Conservation (phyloP, 2,888 invertebrate species). For the Slavum lentiscoides region DNA sequence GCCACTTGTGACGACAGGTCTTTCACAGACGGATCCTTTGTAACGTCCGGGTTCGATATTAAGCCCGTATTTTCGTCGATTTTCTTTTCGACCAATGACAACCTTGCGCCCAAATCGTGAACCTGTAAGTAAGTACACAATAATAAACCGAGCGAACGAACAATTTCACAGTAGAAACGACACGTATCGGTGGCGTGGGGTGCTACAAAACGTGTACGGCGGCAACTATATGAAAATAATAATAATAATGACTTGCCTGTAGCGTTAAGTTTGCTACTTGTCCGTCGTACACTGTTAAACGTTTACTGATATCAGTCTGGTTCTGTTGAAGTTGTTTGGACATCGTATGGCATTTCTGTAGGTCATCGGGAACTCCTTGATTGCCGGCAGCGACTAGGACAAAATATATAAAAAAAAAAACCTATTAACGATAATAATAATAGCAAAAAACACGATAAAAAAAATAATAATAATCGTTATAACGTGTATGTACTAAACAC, state of each 20-base stretch:
- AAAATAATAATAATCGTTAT: too few species aligned
- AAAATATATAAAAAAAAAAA: slow-evolving; percentile 18
- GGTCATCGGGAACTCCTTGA: slow-evolving; percentile 70
- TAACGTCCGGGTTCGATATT: slow-evolving; percentile 65
- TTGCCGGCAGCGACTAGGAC: slow-evolving; percentile 68
- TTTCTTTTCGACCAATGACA: slow-evolving; percentile 65
- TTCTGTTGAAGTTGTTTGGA: slow-evolving; percentile 71
- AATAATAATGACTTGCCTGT: slow-evolving; percentile 62
- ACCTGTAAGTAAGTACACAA: slow-evolving; percentile 59
- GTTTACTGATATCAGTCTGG: slow-evolving; percentile 66
- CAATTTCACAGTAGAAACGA: too few species aligned
- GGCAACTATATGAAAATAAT: not conserved
- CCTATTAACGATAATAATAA: not conserved
- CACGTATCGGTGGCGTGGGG: too few species aligned
- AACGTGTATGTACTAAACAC: too few species aligned
- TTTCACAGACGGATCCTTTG: slow-evolving; percentile 62
- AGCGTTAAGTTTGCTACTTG: slow-evolving; percentile 64
- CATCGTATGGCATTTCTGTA: slow-evolving; percentile 73
- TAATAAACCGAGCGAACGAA: too few species aligned
- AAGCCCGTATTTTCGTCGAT: slow-evolving; percentile 67
- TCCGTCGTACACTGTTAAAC: slow-evolving; percentile 65
- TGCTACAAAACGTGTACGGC: too few species aligned
- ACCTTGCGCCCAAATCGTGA: slow-evolving; percentile 61
- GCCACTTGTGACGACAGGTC: slow-evolving; percentile 66
- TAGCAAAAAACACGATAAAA: too few species aligned